Evolutionary conservation across 2,113 vertebrate genomes (phyloP).

Genomic region (Sitta europaea): DNA sequence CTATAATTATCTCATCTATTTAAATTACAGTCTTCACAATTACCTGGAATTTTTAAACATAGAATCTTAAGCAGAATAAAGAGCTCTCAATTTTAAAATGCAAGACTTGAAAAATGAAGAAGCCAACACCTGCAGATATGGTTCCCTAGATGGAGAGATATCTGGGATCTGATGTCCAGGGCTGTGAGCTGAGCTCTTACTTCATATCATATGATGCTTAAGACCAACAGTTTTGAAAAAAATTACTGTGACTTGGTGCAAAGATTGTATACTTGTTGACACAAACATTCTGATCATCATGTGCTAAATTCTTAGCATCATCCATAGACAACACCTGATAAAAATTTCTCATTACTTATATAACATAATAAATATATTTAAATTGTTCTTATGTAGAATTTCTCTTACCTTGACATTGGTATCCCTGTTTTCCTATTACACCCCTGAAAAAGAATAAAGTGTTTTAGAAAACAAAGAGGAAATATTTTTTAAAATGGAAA

Average conservation of each 20-base stretch:
- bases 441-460: constrained; percentile 83
- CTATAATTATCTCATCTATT: constrained; percentile 53
- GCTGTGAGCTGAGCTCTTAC: not conserved
- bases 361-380: not conserved
- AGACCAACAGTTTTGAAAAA: not conserved
- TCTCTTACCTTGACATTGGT: constrained; percentile 97
- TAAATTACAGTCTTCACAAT: constrained; percentile 36
- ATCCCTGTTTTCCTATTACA: constrained; percentile 98
- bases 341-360: not conserved
- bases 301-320: not conserved
- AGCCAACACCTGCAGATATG: not conserved
- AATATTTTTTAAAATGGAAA: not conserved
- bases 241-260: not conserved
- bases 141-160: not conserved
- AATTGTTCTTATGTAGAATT: not conserved
- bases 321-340: not conserved
- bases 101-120: not conserved
- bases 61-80: not conserved
- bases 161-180: not conserved
- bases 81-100: not conserved
- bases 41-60: constrained; percentile 4
- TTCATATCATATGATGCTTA: not conserved
- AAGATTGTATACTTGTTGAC: not conserved
- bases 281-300: not conserved
- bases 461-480: constrained; percentile 3